phyloP scores from a whole-genome alignment of 2,888 invertebrate genomes.

The Sinodicranocentrus sp. region DNA sequence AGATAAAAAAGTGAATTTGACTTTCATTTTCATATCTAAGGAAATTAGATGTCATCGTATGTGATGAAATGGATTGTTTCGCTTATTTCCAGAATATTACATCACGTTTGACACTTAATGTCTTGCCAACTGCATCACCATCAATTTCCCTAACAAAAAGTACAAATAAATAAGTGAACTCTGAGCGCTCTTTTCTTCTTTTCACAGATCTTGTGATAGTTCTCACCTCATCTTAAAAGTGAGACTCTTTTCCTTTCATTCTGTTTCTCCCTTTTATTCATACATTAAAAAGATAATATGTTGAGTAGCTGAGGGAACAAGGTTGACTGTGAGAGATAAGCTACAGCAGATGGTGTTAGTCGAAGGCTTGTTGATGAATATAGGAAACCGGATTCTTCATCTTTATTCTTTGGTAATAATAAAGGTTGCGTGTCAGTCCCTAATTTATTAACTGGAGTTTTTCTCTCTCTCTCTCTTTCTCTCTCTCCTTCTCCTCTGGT shows the following conservation, averaged over 20 bases:
- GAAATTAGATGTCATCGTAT: slow-evolving; percentile 27
- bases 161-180: background rate
- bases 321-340: too few species aligned
- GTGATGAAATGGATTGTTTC: slow-evolving; percentile 4
- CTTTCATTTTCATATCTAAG: slow-evolving; percentile 31
- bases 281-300: background rate
- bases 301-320: background rate
- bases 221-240: slow-evolving; percentile 22
- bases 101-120: background rate
- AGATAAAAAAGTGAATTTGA: slow-evolving; percentile 30
- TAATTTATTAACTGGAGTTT: slow-evolving; percentile 60
- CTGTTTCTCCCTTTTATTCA: background rate
- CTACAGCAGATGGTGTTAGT: slow-evolving; percentile 37
- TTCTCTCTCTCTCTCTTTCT: slow-evolving; percentile 6
- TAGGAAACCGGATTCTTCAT: slow-evolving; percentile 54
- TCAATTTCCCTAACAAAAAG: slow-evolving; percentile 1
- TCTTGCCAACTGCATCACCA: background rate
- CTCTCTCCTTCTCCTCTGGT: slow-evolving; percentile 25
- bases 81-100: background rate
- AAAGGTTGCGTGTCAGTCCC: slow-evolving; percentile 60
- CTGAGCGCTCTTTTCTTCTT: background rate
- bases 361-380: slow-evolving; percentile 13
- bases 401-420: slow-evolving; percentile 26
- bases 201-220: background rate
- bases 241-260: too few species aligned